phyloP scores from a whole-genome alignment of 1,140 invertebrate species.

The Bombus polaris region DNA sequence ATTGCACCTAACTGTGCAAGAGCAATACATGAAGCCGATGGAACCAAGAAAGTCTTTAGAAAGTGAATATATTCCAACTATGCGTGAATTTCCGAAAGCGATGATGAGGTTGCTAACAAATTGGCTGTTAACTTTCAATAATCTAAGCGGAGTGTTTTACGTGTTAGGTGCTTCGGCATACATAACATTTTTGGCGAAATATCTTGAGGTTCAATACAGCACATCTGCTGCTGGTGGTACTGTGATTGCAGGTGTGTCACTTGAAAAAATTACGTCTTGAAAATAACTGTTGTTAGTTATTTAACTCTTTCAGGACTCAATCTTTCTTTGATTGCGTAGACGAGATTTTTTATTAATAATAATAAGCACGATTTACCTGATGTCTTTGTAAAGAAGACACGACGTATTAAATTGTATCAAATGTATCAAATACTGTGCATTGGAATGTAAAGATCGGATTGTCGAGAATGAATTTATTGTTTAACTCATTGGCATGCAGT shows the following conservation, averaged over 20 bases:
- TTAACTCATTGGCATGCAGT: too few species aligned
- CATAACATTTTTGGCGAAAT: constrained; percentile 88
- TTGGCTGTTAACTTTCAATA: constrained; percentile 85
- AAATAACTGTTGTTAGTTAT: not conserved
- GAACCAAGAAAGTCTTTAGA: constrained; percentile 55
- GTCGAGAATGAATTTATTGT: too few species aligned
- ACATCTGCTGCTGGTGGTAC: constrained; percentile 85
- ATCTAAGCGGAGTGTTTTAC: constrained; percentile 84
- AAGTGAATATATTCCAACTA: constrained; percentile 67
- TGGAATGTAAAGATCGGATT: too few species aligned
- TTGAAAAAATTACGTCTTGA: not conserved
- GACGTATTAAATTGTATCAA: too few species aligned
- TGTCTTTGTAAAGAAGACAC: too few species aligned
- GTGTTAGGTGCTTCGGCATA: constrained; percentile 87
- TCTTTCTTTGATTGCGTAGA: not conserved
- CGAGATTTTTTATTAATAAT: too few species aligned
- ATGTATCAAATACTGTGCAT: too few species aligned
- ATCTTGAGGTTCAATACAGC: constrained; percentile 88
- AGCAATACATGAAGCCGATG: constrained; percentile 62
- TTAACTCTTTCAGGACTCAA: not conserved
- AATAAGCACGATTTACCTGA: too few species aligned
- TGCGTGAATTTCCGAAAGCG: constrained; percentile 84
- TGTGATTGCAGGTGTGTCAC: constrained; percentile 83
- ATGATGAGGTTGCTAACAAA: constrained; percentile 85
- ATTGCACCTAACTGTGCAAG: constrained; percentile 64